These are phyloP conservation scores for Rhabdophis nuchalis DNA, from an alignment of 2,797 vertebrate genomes.

Conservation along the genomic window DNA sequence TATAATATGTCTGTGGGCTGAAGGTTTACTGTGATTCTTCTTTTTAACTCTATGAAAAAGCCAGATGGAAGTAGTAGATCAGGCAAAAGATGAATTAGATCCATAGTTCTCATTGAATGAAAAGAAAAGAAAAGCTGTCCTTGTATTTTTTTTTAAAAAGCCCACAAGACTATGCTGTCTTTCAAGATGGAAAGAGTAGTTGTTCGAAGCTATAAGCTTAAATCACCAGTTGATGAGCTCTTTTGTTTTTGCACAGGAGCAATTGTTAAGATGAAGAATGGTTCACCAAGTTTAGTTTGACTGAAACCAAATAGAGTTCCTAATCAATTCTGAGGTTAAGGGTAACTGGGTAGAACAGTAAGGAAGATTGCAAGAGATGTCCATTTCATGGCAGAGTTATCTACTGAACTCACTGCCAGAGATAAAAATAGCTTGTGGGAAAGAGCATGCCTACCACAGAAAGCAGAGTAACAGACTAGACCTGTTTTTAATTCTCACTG, in stretches of 20 bases:
- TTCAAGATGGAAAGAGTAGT: background rate
- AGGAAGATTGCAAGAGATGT: background rate
- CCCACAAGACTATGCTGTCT: background rate
- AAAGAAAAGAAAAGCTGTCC: background rate
- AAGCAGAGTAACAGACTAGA: background rate
- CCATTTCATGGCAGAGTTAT: background rate
- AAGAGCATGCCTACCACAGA: background rate
- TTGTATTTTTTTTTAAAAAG: background rate
- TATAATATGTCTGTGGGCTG: background rate
- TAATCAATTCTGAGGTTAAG: background rate
- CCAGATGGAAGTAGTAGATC: background rate
- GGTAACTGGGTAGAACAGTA: background rate
- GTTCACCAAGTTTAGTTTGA: background rate
- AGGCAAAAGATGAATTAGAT: background rate
- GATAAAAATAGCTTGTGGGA: background rate
- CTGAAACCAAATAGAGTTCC: background rate
- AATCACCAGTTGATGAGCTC: background rate
- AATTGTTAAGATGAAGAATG: background rate
- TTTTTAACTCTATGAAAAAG: background rate
- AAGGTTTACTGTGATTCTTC: background rate
- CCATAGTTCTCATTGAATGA: background rate
- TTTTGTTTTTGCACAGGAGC: background rate
- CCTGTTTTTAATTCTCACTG: background rate
- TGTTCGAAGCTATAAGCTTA: background rate
- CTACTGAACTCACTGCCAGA: background rate